A percentile compares a stretch with the other conserved stretches of the same genome.
Evolutionary conservation across 2,888 invertebrate genomes (phyloP).

Genomic region (Brenthis hecate): DNA sequence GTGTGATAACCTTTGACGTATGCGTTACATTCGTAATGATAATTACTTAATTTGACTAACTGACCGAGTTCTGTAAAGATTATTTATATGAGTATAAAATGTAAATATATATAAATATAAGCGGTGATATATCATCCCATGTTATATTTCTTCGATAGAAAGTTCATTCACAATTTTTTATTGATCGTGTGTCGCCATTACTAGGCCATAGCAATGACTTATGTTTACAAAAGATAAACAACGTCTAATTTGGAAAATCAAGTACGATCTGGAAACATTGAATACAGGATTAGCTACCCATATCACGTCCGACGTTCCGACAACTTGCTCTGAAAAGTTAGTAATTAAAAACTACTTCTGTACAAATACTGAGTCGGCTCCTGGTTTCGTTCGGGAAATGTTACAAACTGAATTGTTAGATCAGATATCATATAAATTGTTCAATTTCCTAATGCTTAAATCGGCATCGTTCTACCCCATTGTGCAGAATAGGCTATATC

Average conservation of each 20-base stretch:
- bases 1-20: constrained; percentile 15
- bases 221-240: neutral
- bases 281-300: constrained; percentile 17
- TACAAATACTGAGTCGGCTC: constrained; percentile 23
- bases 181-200: too few species aligned
- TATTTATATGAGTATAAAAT: too few species aligned
- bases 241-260: neutral
- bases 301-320: constrained; percentile 30
- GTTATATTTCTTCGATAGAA: too few species aligned
- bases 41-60: constrained; percentile 11
- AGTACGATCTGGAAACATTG: constrained; percentile 4
- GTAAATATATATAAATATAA: too few species aligned
- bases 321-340: constrained; percentile 36
- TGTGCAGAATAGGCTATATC: constrained; percentile 19
- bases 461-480: constrained; percentile 19
- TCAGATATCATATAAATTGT: constrained; percentile 26
- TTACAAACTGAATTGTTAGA: constrained; percentile 16
- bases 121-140: too few species aligned
- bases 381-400: constrained; percentile 15
- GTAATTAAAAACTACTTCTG: constrained; percentile 39
- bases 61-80: neutral
- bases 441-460: constrained; percentile 26
- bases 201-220: neutral
- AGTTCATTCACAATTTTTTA: neutral
- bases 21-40: constrained; percentile 6